Evolutionary conservation across 2,113 vertebrate species (phyloP).

Genomic region (Hippocampus comes): DNA sequence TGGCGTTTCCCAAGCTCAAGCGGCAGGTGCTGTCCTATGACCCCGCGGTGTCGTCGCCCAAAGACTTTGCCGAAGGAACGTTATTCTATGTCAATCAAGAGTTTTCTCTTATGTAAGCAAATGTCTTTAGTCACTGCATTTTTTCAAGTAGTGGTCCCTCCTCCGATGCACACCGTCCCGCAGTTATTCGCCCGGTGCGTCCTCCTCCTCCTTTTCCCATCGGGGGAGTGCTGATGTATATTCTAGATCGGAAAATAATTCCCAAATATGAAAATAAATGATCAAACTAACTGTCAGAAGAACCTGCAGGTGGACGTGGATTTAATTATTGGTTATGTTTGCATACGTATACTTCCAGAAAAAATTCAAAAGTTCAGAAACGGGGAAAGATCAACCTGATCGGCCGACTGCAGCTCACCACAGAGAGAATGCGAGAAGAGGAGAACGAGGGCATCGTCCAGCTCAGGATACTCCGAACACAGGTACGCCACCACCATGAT

Average conservation of each 20-base stretch:
- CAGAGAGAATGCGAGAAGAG: slow-evolving; percentile 97
- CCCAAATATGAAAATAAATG: background rate
- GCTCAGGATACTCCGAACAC: slow-evolving; percentile 95
- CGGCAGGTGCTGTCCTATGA: slow-evolving; percentile 96
- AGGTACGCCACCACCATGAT: slow-evolving; percentile 74
- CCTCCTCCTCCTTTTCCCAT: too few species aligned
- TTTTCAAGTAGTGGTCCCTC: background rate
- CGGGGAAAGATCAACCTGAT: slow-evolving; percentile 98
- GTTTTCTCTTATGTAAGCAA: slow-evolving; percentile 96
- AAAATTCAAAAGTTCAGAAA: slow-evolving; percentile 98
- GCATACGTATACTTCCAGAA: slow-evolving; percentile 71
- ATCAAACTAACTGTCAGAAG: background rate
- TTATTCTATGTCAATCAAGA: slow-evolving; percentile 99
- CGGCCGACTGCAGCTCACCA: slow-evolving; percentile 94
- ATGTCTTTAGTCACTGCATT: background rate
- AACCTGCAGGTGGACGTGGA: rapidly evolving
- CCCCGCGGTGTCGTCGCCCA: slow-evolving; percentile 93
- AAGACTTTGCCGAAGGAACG: slow-evolving; percentile 98
- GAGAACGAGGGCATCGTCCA: slow-evolving; percentile 99
- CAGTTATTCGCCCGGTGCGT: too few species aligned
- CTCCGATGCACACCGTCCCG: too few species aligned
- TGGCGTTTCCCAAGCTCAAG: slow-evolving; percentile 99
- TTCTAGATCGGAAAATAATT: too few species aligned
- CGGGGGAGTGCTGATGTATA: too few species aligned
- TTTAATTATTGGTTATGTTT: background rate